phyloP scores from a whole-genome alignment of 2,113 vertebrate genomes.

The Spermophilus dauricus region DNA sequence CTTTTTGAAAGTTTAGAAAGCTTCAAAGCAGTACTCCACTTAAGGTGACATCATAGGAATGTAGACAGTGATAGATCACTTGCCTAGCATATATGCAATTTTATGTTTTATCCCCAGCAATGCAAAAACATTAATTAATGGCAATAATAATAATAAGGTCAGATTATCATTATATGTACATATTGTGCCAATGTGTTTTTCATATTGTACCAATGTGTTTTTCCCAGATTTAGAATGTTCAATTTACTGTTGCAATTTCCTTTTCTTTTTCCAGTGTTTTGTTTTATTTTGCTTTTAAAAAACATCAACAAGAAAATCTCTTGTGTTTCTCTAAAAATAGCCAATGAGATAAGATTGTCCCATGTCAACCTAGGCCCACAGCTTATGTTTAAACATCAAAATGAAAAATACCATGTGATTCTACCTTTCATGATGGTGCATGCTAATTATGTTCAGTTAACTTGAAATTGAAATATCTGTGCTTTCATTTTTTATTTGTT shows the following conservation, averaged over 20 bases:
- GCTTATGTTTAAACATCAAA: conserved; percentile 43
- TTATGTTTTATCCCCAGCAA: background rate
- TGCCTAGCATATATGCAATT: background rate
- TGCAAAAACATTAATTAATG: background rate
- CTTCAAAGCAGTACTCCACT: background rate
- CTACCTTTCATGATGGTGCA: background rate
- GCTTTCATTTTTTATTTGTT: background rate
- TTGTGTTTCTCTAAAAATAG: background rate
- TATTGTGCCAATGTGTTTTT: background rate
- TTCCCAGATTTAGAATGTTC: background rate
- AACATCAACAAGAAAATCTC: conserved; percentile 43
- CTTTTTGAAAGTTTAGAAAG: background rate
- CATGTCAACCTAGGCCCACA: background rate
- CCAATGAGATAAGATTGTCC: background rate
- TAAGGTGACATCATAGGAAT: background rate
- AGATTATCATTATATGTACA: background rate
- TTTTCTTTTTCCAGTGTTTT: background rate
- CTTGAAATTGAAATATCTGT: background rate
- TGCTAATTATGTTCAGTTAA: background rate
- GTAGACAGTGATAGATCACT: background rate
- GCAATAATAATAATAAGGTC: background rate
- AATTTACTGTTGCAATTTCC: background rate
- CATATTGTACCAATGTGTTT: background rate
- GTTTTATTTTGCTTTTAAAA: background rate
- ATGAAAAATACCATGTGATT: background rate